Base-by-base conservation (phyloP, 1,140 invertebrate species). In the Cotesia vestalis region DNA sequence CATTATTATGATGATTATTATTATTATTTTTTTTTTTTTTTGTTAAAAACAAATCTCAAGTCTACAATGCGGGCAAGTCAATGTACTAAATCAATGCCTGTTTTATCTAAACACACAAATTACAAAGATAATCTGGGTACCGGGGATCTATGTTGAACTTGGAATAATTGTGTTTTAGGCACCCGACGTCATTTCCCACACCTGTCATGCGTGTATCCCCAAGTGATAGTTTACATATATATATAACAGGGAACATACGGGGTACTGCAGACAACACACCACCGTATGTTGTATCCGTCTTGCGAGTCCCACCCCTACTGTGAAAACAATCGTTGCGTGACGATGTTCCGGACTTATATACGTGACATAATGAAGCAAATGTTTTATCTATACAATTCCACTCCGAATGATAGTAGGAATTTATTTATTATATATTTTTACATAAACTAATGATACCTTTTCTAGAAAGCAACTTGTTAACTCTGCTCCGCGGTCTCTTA, bases 141-240 rank as follows among this genome's bases (percentile, higher is more conserved):
- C 38, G 9, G 4, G 38, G 5, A 40, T 5, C 5, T 46, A 6
- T 46, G 40, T 5, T 46, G 40, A 11, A 11, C 5, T 6, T 9
- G 6, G 11, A 11, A 46, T 46, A 5, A 27, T 66, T 40, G 20
- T 40, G 36, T 66, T 72, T 46, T 38, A 8, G 77, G 75, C 75
- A 70, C 52, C 71, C 83, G 83, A 86, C 83, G 83, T 85, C 84
- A 84, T 76, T 86, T 86, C 85, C 85, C 82, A 82, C 85, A 87
- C 84, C 84, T 87, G 85, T 77, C 84, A 84, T 84, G 83, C 85
- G 83, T 85, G 81, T 84, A 82, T 86, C 85, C 83, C 55, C 27
- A 80, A 85, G 83, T 80, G 81, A 87, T 84, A 84, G 78, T 17
- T 27, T 3, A 64, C 14, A 64, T 27, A 27, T 27, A 27, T 27